A percentile compares a stretch with the other conserved stretches of the same genome.
These are phyloP conservation scores for Lucilia cuprina DNA, from an alignment of 1,140 invertebrate species.

Conservation along the genomic window DNA sequence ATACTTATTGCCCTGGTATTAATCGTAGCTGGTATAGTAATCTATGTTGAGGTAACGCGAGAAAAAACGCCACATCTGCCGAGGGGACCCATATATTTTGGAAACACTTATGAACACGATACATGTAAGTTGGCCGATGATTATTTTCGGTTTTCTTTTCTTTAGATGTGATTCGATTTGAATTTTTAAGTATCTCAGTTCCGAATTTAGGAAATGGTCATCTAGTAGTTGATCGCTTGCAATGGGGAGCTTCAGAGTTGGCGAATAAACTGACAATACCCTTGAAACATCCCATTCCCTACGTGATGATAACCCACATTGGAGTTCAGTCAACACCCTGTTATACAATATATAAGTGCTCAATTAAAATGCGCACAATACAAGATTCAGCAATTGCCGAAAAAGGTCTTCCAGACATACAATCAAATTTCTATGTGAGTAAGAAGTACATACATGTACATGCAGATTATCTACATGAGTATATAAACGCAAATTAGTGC, in stretches of 20 bases:
- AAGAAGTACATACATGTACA: background rate
- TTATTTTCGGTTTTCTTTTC: background rate
- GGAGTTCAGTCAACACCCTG: conserved; percentile 53
- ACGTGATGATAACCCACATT: conserved; percentile 64
- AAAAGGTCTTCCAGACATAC: conserved; percentile 60
- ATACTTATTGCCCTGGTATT: conserved; percentile 50
- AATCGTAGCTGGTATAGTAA: conserved; percentile 43
- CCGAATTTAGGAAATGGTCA: conserved; percentile 61
- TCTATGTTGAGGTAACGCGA: conserved; percentile 47
- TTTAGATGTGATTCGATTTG: conserved; percentile 10
- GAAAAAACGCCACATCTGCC: background rate
- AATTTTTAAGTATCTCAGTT: conserved; percentile 49
- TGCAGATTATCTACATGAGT: too few species aligned
- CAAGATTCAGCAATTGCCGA: conserved; percentile 58
- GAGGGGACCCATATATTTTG: conserved; percentile 48
- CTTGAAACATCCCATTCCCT: conserved; percentile 54
- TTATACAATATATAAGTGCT: conserved; percentile 56
- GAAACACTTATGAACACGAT: conserved; percentile 54
- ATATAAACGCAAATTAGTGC: background rate
- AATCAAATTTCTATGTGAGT: conserved; percentile 60
- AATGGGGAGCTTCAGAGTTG: conserved; percentile 65
- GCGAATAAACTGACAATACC: conserved; percentile 41
- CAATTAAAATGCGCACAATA: conserved; percentile 57
- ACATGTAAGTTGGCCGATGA: conserved; percentile 51
- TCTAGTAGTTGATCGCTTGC: conserved; percentile 59